Evolutionary conservation across 2,113 vertebrate genomes (phyloP).

Genomic region (Gymnobelideus leadbeateri): DNA sequence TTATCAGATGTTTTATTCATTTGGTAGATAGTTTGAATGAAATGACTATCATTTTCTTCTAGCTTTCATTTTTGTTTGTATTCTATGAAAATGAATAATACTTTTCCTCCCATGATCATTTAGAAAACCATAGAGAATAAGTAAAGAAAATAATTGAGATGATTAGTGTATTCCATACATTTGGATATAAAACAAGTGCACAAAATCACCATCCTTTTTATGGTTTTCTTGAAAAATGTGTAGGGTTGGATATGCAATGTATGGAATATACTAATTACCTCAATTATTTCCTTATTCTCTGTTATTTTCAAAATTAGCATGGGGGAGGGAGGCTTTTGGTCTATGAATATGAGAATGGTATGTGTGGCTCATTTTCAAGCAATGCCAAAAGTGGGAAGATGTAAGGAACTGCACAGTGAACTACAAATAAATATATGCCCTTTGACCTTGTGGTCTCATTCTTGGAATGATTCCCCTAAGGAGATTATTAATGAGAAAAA

Average conservation of each 20-base stretch:
- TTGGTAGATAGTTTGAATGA: not conserved
- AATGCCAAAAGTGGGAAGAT: not conserved
- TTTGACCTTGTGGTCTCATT: not conserved
- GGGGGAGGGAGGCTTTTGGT: not conserved
- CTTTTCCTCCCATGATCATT: too few species aligned
- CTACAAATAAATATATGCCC: not conserved
- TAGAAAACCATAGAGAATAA: too few species aligned
- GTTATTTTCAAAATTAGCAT: not conserved
- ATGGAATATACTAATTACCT: not conserved
- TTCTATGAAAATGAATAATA: not conserved
- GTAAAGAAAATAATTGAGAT: too few species aligned
- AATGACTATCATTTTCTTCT: not conserved
- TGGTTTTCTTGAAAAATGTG: too few species aligned
- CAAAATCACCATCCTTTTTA: too few species aligned
- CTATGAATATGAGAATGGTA: not conserved
- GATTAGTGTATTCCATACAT: too few species aligned
- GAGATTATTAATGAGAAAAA: not conserved
- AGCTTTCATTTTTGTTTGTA: not conserved
- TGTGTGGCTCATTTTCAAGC: not conserved
- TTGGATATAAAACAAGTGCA: too few species aligned
- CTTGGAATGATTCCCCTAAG: not conserved
- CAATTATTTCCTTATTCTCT: not conserved
- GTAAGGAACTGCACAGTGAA: not conserved
- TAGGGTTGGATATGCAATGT: not conserved
- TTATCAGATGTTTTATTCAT: not conserved